phyloP scores from a whole-genome alignment of 1,140 invertebrate species.

The Papilio xuthus region DNA sequence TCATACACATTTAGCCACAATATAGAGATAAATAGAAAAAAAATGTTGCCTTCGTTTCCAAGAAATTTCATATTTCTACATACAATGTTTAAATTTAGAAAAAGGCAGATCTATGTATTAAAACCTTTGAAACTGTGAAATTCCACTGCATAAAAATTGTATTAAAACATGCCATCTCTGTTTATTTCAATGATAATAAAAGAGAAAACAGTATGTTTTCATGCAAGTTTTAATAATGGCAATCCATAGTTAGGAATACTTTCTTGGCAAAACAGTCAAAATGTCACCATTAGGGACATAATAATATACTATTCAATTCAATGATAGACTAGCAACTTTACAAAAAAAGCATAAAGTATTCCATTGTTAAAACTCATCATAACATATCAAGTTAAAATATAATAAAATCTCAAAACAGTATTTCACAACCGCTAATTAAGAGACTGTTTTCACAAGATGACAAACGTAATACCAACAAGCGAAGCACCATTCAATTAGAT shows the following conservation, averaged over 20 bases:
- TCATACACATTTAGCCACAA: neutral
- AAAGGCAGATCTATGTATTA: constrained; percentile 8
- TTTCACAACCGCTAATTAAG: constrained; percentile 75
- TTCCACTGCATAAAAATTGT: constrained; percentile 39
- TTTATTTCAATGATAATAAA: too few species aligned
- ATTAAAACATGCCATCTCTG: too few species aligned
- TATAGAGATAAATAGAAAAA: neutral
- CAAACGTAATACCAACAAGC: constrained; percentile 58
- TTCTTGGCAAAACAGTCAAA: constrained; percentile 43
- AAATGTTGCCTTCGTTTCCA: neutral
- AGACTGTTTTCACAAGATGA: constrained; percentile 59
- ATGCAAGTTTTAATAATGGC: neutral
- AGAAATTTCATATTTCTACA: neutral
- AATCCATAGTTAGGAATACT: constrained; percentile 45
- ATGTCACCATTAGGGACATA: constrained; percentile 38
- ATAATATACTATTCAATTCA: constrained; percentile 45
- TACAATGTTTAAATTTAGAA: neutral
- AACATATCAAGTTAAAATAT: constrained; percentile 58
- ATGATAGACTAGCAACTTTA: constrained; percentile 58
- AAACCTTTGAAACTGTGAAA: constrained; percentile 30
- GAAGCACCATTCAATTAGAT: constrained; percentile 67
- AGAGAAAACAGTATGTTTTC: neutral
- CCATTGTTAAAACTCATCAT: constrained; percentile 50
- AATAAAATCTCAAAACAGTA: constrained; percentile 69
- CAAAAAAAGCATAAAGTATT: constrained; percentile 50